These are phyloP conservation scores for Oxygymnocypris stewartii DNA, from an alignment of 2,113 vertebrate species.

Conservation along the genomic window DNA sequence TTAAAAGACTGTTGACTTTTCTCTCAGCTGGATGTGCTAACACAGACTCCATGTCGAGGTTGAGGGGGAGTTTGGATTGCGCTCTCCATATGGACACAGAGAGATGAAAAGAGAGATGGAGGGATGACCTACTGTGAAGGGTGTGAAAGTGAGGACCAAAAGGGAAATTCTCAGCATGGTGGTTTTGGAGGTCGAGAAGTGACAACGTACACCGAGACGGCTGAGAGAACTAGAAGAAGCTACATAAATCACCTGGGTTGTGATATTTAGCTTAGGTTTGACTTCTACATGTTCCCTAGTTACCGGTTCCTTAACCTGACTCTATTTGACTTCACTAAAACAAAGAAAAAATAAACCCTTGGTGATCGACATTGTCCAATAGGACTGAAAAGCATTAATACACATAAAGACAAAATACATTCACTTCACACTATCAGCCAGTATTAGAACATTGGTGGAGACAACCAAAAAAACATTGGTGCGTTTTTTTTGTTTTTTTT, in stretches of 20 bases:
- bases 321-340: constrained; percentile 42
- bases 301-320: background rate
- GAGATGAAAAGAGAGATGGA: constrained; percentile 55
- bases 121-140: constrained; percentile 52
- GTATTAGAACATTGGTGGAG: background rate
- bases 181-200: constrained; percentile 38
- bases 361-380: constrained; percentile 22
- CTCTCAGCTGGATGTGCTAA: constrained; percentile 53
- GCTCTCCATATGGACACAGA: constrained; percentile 29
- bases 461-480: background rate
- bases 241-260: constrained; percentile 4
- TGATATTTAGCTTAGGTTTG: constrained; percentile 37
- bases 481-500: background rate
- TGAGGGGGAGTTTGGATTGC: constrained; percentile 41
- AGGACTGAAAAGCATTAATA: background rate
- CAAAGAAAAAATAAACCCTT: constrained; percentile 5
- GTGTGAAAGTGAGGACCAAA: constrained; percentile 57
- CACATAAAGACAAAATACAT: background rate
- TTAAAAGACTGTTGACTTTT: constrained; percentile 55
- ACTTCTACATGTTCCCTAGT: background rate
- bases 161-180: constrained; percentile 54
- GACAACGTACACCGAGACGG: background rate
- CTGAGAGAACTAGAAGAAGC: constrained; percentile 27
- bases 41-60: constrained; percentile 38
- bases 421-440: background rate